Base-by-base conservation (phyloP, 2,888 invertebrate species). In the Polia nebulosa region DNA sequence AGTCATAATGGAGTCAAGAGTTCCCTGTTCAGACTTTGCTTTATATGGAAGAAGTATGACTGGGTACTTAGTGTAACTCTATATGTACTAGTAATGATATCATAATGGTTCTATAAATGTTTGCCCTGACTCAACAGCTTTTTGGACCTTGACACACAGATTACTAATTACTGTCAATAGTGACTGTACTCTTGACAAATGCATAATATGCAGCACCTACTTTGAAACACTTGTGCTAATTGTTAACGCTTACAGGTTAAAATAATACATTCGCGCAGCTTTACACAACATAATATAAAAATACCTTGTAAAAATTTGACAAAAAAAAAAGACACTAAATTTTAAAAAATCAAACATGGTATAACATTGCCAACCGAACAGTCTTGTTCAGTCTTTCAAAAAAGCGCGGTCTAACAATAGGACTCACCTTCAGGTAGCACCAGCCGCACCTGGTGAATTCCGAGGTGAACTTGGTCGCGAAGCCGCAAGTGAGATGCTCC, bases 391-490 rank as follows among this genome's bases (percentile, higher is more conserved):
- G 11, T 2, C 39, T 32, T 47, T 34, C 4, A 45, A 15, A 15
- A n/a, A 39, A 39, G 1, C 11, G 41, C 5, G 3, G 7, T 25
- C 8, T 25, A 25, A 15, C 15, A 20, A 34, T 1, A 15, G 1
- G 4, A 82, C 87, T 57, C 80, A 97, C 97, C 96, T 97, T 97
- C 74, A 98, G 92, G 88, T 97, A 98, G 81, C 97, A 97, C 98
- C 98, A 98, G 29, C 98, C 98, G 79, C 97, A 97, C 86, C 98
- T 94, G 20, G 97, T 97, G 83, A 97, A 97, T 87, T 98, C 97
- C 2, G 97, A 95, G 0, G 97, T 97, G 72, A 97, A 96, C 84
- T 97, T 97, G 0, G 96, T 91, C 1, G 97, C 97, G 67, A 95
- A 95, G 15, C 96, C 96, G 34, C 96, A 95, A 0, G 97, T 97